A percentile compares a stretch with the other conserved stretches of the same genome.
phyloP scores from a whole-genome alignment of 53 echinoderm and acorn worm genomes.

The Actinopyga echinites region DNA sequence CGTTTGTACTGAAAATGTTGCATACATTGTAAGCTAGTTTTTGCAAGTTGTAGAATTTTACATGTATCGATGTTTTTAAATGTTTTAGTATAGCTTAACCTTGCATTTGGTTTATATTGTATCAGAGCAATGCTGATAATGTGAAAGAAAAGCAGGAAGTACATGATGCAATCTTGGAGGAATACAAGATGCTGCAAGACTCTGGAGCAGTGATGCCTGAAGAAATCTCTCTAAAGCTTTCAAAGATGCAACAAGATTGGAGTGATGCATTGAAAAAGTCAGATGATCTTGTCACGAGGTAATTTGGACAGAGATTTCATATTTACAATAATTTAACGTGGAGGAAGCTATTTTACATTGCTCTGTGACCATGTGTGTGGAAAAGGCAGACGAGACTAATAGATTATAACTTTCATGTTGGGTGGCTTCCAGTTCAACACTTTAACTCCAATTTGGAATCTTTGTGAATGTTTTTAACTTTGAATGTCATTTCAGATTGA shows the following conservation, averaged over 20 bases:
- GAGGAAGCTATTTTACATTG: neutral
- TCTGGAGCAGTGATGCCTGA: slow-evolving; percentile 1
- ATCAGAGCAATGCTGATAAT: neutral
- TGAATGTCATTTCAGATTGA: too few relatives aligned
- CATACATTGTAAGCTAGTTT: too few relatives aligned
- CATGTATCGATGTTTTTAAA: too few relatives aligned
- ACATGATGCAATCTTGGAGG: slow-evolving; percentile 10
- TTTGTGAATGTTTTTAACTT: neutral
- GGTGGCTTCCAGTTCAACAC: too few relatives aligned
- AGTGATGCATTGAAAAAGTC: slow-evolving; percentile 2
- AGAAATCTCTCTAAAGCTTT: neutral
- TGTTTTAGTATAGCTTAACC: too few relatives aligned
- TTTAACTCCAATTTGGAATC: neutral
- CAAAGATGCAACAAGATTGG: slow-evolving; percentile 17
- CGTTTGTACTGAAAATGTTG: too few relatives aligned
- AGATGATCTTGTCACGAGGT: slow-evolving; percentile 4
- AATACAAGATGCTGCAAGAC: neutral
- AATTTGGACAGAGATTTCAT: neutral
- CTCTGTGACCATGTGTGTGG: neutral
- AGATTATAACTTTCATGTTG: neutral
- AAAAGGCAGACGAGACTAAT: neutral
- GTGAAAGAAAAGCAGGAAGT: neutral
- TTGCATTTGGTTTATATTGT: too few relatives aligned
- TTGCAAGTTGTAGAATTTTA: too few relatives aligned
- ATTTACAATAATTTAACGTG: neutral